These are phyloP conservation scores for Cryptosula pallasiana DNA, from an alignment of 2,888 invertebrate species.

Conservation along the genomic window DNA sequence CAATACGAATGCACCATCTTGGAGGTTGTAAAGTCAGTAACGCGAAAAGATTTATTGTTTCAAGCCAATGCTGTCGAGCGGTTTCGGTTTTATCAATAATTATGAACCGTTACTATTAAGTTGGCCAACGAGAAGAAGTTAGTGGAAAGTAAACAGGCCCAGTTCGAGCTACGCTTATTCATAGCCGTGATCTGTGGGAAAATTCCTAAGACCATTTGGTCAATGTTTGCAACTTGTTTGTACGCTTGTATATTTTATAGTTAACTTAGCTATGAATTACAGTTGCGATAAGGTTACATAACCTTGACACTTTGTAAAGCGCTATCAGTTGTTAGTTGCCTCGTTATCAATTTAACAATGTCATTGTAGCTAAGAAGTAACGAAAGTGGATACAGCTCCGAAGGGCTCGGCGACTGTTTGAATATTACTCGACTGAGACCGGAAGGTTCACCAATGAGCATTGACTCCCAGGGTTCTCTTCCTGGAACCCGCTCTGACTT, in stretches of 20 bases:
- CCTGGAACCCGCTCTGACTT: slow-evolving; percentile 31
- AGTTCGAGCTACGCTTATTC: no score
- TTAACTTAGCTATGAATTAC: no score
- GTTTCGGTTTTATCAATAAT: slow-evolving; percentile 22
- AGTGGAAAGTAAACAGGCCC: no score
- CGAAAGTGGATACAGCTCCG: slow-evolving; percentile 25
- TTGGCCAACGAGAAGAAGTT: no score
- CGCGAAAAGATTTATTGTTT: no score
- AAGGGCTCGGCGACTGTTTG: slow-evolving; percentile 24
- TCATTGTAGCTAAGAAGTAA: slow-evolving; percentile 19
- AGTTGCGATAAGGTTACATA: not conserved
- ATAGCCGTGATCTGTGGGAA: no score
- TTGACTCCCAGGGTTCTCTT: slow-evolving; percentile 29
- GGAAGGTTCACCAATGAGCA: slow-evolving; percentile 20
- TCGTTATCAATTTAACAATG: not conserved
- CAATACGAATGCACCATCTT: not conserved
- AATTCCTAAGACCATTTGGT: no score
- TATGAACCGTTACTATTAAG: not conserved
- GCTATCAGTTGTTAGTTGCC: not conserved
- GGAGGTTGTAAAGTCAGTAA: not conserved
- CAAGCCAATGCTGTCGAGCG: no score
- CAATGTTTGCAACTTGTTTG: no score
- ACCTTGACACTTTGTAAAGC: not conserved
- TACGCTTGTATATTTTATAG: no score
- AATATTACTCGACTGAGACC: slow-evolving; percentile 23